These are phyloP conservation scores for Perdita meconis DNA, from an alignment of 2,888 invertebrate genomes.

Conservation along the genomic window DNA sequence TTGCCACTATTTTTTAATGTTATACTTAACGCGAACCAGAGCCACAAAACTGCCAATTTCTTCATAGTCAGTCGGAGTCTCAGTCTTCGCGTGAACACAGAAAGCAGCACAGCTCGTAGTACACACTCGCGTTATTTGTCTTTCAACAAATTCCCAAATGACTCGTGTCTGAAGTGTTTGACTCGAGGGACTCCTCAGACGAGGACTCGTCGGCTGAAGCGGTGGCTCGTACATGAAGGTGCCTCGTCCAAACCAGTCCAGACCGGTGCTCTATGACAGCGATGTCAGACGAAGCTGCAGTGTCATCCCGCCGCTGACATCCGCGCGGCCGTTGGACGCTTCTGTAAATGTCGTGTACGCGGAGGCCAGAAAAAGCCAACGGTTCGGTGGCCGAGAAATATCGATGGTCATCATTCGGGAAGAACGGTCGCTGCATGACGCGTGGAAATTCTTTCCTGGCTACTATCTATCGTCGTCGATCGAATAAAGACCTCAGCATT, in stretches of 20 bases:
- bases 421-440: constrained; percentile 59
- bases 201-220: constrained; percentile 33
- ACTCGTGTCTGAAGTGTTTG: constrained; percentile 68
- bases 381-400: constrained; percentile 50
- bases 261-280: constrained; percentile 53
- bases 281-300: constrained; percentile 66
- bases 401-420: constrained; percentile 61
- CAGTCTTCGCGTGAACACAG: not conserved
- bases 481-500: constrained; percentile 27
- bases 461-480: constrained; percentile 24
- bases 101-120: not conserved
- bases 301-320: constrained; percentile 67
- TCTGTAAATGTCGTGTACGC: constrained; percentile 62
- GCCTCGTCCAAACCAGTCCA: constrained; percentile 64
- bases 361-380: constrained; percentile 4
- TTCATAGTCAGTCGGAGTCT: not conserved
- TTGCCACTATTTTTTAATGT: not conserved
- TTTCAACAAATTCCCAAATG: constrained; percentile 60
- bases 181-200: constrained; percentile 59
- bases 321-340: constrained; percentile 58
- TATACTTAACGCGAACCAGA: not conserved
- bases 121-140: constrained; percentile 16
- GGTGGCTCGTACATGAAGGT: constrained; percentile 61
- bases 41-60: constrained; percentile 5
- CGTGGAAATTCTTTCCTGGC: constrained; percentile 46